phyloP scores from a whole-genome alignment of 2,113 vertebrate species.

The Melanostigma gelatinosum region DNA sequence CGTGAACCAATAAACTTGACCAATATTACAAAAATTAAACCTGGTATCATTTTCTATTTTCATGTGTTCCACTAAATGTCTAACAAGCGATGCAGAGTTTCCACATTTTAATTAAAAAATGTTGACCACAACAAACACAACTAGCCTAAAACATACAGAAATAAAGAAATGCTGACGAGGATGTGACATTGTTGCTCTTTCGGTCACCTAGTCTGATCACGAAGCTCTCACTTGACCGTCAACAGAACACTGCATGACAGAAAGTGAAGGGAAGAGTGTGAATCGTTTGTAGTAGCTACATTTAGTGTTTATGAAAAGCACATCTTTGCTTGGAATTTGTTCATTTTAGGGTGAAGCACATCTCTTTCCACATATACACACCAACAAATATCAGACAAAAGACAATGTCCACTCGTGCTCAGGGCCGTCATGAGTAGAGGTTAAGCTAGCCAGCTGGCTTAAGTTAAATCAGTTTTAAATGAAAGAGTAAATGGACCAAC shows the following conservation, averaged over 20 bases:
- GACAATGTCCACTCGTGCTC: slow-evolving; percentile 24
- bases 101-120: background rate
- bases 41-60: background rate
- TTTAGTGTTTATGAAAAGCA: background rate
- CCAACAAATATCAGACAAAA: slow-evolving; percentile 30
- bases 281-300: slow-evolving; percentile 1
- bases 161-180: background rate
- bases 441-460: slow-evolving; percentile 44
- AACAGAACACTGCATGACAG: slow-evolving; percentile 12
- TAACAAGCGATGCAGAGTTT: background rate
- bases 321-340: slow-evolving; percentile 20
- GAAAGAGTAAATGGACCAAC: slow-evolving; percentile 56
- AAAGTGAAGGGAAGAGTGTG: background rate
- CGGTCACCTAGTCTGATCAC: background rate
- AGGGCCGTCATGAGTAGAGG: slow-evolving; percentile 22
- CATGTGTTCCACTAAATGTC: background rate
- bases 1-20: background rate
- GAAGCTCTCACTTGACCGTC: background rate
- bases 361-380: background rate
- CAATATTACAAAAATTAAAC: background rate
- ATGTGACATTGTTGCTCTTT: background rate
- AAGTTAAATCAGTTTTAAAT: slow-evolving; percentile 63
- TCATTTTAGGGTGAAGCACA: background rate
- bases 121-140: background rate
- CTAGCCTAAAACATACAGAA: background rate